Evolutionary conservation across 2,888 invertebrate genomes (phyloP).

Genomic region (Lottia gigantea): DNA sequence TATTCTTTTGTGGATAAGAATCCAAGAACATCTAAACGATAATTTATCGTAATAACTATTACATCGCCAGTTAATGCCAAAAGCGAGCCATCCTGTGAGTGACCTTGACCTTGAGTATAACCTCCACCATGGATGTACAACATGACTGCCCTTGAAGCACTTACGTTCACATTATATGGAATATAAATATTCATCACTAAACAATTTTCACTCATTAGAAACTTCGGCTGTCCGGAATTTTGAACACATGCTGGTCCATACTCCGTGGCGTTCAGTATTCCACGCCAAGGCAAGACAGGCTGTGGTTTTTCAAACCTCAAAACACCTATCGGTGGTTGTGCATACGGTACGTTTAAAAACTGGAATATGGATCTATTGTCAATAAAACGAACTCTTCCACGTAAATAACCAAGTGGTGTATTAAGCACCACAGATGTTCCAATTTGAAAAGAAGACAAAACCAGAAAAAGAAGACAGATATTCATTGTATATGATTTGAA

Average conservation of each 20-base stretch:
- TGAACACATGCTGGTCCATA: constrained; percentile 23
- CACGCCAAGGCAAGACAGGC: constrained; percentile 37
- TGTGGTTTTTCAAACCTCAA: constrained; percentile 47
- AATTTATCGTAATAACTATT: constrained; percentile 93
- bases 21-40: constrained; percentile 89
- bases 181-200: constrained; percentile 94
- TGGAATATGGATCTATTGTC: constrained; percentile 18
- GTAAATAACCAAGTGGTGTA: constrained; percentile 13
- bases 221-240: constrained; percentile 75
- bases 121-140: constrained; percentile 95
- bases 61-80: constrained; percentile 90
- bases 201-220: constrained; percentile 93
- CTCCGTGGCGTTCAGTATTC: constrained; percentile 70
- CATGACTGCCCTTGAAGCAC: constrained; percentile 76
- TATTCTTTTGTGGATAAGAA: constrained; percentile 87
- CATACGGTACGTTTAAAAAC: constrained; percentile 57
- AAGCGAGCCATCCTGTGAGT: constrained; percentile 71
- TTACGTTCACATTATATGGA: constrained; percentile 80
- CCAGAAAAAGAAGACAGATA: too few relatives aligned
- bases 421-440: background rate
- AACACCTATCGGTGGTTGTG: constrained; percentile 74
- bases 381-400: constrained; percentile 13
- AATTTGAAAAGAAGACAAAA: background rate
- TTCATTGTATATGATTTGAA: too few relatives aligned
- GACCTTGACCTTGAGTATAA: constrained; percentile 91